Conservation (phyloP, 2,797 vertebrate species). For the Sebastolobus alascanus region DNA sequence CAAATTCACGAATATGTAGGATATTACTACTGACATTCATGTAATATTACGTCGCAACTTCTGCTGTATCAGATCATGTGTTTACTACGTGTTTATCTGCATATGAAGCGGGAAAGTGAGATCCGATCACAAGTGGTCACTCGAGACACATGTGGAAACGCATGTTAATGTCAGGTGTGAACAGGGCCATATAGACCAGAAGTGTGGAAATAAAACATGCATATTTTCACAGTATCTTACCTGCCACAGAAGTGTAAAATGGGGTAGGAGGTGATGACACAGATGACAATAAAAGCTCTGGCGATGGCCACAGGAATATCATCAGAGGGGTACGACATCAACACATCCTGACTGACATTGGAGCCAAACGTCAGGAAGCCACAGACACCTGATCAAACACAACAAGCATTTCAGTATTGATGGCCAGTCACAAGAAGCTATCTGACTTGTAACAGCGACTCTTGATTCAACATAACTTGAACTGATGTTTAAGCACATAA, state of each 20-base stretch:
- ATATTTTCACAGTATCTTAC: conserved; percentile 72
- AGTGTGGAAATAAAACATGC: not conserved
- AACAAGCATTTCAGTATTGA: not conserved
- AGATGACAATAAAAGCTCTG: conserved; percentile 94
- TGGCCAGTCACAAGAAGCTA: not conserved
- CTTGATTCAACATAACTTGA: not conserved
- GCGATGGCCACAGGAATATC: conserved; percentile 94
- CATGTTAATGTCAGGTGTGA: too few relatives aligned
- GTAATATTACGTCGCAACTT: too few relatives aligned
- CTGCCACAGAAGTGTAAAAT: conserved; percentile 98
- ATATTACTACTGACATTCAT: too few relatives aligned
- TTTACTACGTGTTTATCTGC: too few relatives aligned
- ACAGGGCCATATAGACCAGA: not conserved
- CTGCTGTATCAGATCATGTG: too few relatives aligned
- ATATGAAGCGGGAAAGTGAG: too few relatives aligned
- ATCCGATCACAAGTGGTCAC: too few relatives aligned
- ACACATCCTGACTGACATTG: conserved; percentile 91
- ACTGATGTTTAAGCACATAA: not conserved
- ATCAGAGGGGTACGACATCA: conserved; percentile 95
- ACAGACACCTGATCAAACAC: conserved; percentile 88
- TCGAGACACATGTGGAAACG: too few relatives aligned
- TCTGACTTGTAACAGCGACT: not conserved
- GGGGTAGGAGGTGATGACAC: conserved; percentile 96
- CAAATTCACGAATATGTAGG: too few relatives aligned
- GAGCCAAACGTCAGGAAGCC: conserved; percentile 96